phyloP scores from a whole-genome alignment of 2,797 vertebrate species.

The Prunella strophiata region DNA sequence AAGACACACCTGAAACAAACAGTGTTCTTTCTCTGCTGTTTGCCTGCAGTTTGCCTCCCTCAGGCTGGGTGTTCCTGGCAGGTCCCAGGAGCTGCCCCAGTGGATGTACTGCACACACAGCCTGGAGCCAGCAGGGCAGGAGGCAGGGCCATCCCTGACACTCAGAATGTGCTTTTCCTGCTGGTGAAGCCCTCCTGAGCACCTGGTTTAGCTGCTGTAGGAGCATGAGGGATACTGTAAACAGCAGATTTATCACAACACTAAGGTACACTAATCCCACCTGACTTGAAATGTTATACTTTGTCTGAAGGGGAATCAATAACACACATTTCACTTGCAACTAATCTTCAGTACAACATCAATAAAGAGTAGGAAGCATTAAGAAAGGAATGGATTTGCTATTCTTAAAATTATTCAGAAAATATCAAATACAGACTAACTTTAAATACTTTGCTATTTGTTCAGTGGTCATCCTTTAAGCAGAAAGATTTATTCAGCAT shows the following conservation, averaged over 20 bases:
- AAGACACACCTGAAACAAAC: neutral
- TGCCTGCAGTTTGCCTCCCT: neutral
- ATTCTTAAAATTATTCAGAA: constrained; percentile 4
- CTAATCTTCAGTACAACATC: constrained; percentile 4
- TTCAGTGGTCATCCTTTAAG: neutral
- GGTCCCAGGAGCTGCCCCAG: neutral
- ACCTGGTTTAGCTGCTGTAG: neutral
- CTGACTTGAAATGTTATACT: neutral
- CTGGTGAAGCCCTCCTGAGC: neutral
- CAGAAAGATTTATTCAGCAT: constrained; percentile 14
- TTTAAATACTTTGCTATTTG: constrained; percentile 23
- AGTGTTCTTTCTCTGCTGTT: neutral
- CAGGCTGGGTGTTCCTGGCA: neutral
- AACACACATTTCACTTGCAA: neutral
- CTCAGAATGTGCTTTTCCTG: neutral
- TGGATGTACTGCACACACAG: fast-evolving
- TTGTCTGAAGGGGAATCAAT: constrained; percentile 13
- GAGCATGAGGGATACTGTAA: neutral
- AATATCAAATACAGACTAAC: constrained; percentile 4
- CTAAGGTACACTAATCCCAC: neutral
- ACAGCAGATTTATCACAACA: neutral
- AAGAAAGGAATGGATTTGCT: neutral
- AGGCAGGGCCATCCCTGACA: neutral
- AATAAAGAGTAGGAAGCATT: neutral
- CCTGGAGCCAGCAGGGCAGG: fast-evolving